Evolutionary conservation across 2,797 vertebrate genomes (phyloP).

Genomic region (Microctenopoma steveboyesi): DNA sequence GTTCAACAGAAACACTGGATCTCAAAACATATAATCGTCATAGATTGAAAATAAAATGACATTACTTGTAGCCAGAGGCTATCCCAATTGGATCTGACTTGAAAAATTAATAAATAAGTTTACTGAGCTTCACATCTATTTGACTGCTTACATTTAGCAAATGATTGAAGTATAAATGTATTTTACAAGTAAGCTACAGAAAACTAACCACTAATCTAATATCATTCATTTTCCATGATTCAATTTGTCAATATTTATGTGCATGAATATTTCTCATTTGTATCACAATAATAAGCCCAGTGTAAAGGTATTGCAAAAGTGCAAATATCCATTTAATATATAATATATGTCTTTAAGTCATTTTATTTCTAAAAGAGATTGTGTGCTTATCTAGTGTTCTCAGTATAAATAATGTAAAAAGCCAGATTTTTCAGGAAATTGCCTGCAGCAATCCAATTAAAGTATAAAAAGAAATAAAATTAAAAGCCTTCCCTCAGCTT

Average conservation of each 20-base stretch:
- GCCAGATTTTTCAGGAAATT: constrained; percentile 22
- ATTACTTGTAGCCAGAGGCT: constrained; percentile 12
- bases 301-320: background rate
- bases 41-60: background rate
- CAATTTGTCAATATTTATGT: background rate
- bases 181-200: background rate
- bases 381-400: constrained; percentile 25
- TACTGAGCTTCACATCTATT: background rate
- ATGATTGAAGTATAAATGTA: background rate
- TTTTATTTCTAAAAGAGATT: constrained; percentile 13
- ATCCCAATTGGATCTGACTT: constrained; percentile 5
- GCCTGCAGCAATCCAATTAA: constrained; percentile 43
- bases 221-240: background rate
- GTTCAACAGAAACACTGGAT: background rate
- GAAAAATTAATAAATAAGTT: constrained; percentile 24
- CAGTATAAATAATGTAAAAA: constrained; percentile 43
- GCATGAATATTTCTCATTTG: background rate
- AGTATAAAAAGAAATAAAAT: constrained; percentile 33
- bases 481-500: constrained; percentile 5
- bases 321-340: constrained; percentile 29
- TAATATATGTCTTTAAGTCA: constrained; percentile 23
- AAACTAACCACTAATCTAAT: background rate
- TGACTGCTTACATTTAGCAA: background rate
- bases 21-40: constrained; percentile 1
- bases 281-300: no score